These are phyloP conservation scores for Dendrolimus pini DNA, from an alignment of 2,888 invertebrate genomes.

Conservation along the genomic window DNA sequence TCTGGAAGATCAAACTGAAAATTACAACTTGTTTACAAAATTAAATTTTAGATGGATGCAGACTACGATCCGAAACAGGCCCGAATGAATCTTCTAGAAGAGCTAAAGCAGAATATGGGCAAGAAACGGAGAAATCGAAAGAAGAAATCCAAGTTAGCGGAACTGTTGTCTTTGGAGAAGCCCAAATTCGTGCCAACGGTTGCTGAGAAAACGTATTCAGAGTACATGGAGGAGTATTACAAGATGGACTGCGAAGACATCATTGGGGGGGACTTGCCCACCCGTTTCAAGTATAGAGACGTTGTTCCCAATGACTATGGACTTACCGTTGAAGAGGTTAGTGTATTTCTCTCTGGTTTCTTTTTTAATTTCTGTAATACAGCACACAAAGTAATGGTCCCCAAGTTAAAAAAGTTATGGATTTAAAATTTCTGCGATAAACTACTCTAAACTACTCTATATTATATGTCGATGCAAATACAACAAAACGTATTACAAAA, in stretches of 20 bases:
- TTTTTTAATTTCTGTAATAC: too few relatives aligned
- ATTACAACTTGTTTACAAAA: too few relatives aligned
- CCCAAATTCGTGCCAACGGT: conserved; percentile 88
- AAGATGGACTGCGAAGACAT: conserved; percentile 97
- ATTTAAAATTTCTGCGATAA: too few relatives aligned
- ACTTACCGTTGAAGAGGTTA: conserved; percentile 91
- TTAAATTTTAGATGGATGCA: conserved; percentile 85
- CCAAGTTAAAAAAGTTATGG: too few relatives aligned
- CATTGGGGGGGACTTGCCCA: conserved; percentile 92
- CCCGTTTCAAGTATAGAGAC: conserved; percentile 94
- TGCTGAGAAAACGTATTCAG: conserved; percentile 83
- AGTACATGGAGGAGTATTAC: conserved; percentile 97
- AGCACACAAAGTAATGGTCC: too few relatives aligned
- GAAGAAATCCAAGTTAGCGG: conserved; percentile 85
- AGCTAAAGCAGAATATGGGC: conserved; percentile 70
- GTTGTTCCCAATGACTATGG: conserved; percentile 95
- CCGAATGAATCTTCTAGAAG: conserved; percentile 72
- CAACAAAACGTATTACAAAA: too few relatives aligned
- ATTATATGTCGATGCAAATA: too few relatives aligned
- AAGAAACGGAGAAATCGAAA: conserved; percentile 77
- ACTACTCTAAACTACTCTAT: too few relatives aligned
- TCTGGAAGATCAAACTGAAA: too few relatives aligned
- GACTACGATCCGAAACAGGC: conserved; percentile 82
- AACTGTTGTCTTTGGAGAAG: conserved; percentile 84
- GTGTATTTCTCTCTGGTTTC: background rate